phyloP scores from a whole-genome alignment of 2,797 vertebrate species.

The Typhlichthys subterraneus region DNA sequence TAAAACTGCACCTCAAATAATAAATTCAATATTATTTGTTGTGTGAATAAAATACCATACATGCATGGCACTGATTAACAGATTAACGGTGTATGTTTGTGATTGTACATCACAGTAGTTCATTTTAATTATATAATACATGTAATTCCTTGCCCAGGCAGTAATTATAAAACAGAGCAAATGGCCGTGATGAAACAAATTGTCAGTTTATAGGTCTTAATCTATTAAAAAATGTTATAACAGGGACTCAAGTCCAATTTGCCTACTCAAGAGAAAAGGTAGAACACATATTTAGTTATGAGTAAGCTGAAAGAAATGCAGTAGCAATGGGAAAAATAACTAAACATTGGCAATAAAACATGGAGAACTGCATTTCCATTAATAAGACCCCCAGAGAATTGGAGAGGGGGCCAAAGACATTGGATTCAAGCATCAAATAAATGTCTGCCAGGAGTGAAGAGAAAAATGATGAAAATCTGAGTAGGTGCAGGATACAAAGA shows the following conservation, averaged over 20 bases:
- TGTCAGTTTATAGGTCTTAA: too few relatives aligned
- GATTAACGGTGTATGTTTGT: too few relatives aligned
- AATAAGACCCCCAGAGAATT: slow-evolving; percentile 77
- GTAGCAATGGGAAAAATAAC: background rate
- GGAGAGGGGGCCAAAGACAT: slow-evolving; percentile 54
- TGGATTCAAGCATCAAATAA: slow-evolving; percentile 70
- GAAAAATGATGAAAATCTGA: slow-evolving; percentile 17
- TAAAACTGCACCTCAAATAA: too few relatives aligned
- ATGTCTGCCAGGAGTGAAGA: slow-evolving; percentile 51
- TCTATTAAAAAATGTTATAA: background rate
- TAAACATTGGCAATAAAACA: slow-evolving; percentile 75
- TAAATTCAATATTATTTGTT: too few relatives aligned
- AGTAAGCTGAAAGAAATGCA: background rate
- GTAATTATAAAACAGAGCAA: too few relatives aligned
- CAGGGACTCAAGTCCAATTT: background rate
- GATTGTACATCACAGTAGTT: too few relatives aligned
- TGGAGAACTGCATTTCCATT: slow-evolving; percentile 73
- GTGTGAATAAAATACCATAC: too few relatives aligned
- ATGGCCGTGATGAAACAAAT: too few relatives aligned
- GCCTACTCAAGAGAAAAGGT: background rate
- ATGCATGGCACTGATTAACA: too few relatives aligned
- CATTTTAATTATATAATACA: too few relatives aligned
- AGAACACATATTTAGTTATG: background rate
- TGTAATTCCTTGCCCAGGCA: too few relatives aligned
- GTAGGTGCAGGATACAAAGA: background rate